A percentile compares a stretch with the other conserved stretches of the same genome.
These are phyloP conservation scores for Sycophaga agraensis DNA, from an alignment of 1,140 invertebrate species.

Conservation along the genomic window DNA sequence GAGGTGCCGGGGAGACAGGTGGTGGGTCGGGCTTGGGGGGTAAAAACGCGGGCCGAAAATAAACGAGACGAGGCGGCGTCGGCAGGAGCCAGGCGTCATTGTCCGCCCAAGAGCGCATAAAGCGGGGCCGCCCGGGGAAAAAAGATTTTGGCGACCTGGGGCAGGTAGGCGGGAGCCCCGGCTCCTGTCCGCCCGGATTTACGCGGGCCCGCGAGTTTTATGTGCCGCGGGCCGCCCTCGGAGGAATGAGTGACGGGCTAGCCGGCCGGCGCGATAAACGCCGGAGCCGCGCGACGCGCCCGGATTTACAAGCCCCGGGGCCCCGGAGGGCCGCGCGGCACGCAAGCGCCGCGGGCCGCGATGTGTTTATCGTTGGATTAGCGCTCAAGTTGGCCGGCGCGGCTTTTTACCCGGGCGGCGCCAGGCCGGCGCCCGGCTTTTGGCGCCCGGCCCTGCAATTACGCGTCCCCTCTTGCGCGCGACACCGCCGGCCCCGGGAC, in stretches of 20 bases:
- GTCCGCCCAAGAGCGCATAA: conserved; percentile 9
- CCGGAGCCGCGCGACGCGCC: not conserved
- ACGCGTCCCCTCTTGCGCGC: not conserved
- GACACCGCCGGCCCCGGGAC: not conserved
- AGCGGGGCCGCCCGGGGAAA: not conserved
- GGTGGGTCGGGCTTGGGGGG: no score
- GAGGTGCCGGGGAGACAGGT: not conserved
- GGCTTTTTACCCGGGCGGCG: conserved; percentile 14
- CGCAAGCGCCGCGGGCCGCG: conserved; percentile 19
- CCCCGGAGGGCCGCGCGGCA: not conserved
- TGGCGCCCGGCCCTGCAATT: not conserved
- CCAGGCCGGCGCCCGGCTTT: not conserved
- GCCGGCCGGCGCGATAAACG: not conserved
- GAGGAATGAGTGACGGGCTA: conserved; percentile 11
- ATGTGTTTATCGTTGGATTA: conserved; percentile 38
- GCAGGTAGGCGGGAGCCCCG: no score
- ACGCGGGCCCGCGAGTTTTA: conserved; percentile 10
- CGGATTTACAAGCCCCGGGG: conserved; percentile 11
- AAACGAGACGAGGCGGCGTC: not conserved
- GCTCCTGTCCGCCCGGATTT: not conserved
- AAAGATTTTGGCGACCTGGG: not conserved
- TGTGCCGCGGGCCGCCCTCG: not conserved
- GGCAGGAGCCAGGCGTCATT: not conserved
- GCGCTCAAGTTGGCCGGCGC: conserved; percentile 23
- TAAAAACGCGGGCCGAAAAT: not conserved